These are phyloP conservation scores for Gymnoscopelus braueri DNA, from an alignment of 2,797 vertebrate species.

Conservation along the genomic window DNA sequence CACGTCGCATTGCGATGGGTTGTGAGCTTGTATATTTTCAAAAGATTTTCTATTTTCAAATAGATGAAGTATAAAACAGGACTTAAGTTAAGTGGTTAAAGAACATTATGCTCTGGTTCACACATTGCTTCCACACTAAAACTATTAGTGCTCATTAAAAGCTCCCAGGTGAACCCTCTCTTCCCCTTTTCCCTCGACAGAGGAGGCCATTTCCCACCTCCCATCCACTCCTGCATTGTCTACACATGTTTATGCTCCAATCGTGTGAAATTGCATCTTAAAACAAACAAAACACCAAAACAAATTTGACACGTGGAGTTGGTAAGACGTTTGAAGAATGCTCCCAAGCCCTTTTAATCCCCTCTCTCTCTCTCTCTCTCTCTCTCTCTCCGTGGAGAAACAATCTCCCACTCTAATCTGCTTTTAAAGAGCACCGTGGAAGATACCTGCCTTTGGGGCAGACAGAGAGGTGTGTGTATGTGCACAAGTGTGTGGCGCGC, in stretches of 20 bases:
- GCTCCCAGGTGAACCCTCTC: slow-evolving; percentile 13
- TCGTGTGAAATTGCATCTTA: slow-evolving; percentile 67
- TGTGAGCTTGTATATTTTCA: too few relatives aligned
- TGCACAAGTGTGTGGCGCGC: slow-evolving; percentile 38
- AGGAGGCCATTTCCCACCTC: slow-evolving; percentile 26
- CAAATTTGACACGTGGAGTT: slow-evolving; percentile 61
- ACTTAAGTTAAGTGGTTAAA: neutral
- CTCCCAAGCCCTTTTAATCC: slow-evolving; percentile 14
- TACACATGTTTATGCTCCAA: slow-evolving; percentile 38
- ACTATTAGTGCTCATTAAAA: slow-evolving; percentile 7
- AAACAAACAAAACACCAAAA: slow-evolving; percentile 68
- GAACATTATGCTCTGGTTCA: neutral
- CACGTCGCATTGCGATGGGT: too few relatives aligned
- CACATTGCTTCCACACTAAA: slow-evolving; percentile 1
- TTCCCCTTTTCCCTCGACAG: slow-evolving; percentile 23
- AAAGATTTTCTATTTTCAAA: too few relatives aligned
- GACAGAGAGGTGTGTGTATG: slow-evolving; percentile 46
- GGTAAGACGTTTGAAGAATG: slow-evolving; percentile 53
- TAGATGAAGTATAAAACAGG: too few relatives aligned
- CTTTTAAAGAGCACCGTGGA: slow-evolving; percentile 49
- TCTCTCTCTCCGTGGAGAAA: slow-evolving; percentile 59
- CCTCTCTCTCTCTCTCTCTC: too few relatives aligned
- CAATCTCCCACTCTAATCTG: slow-evolving; percentile 73
- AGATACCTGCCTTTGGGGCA: slow-evolving; percentile 63
- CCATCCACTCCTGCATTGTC: slow-evolving; percentile 37